Percentiles rank a stretch among this genome's conserved stretches.
Evolutionary conservation across 1,140 invertebrate genomes (phyloP).

Genomic region (Galleria mellonella): DNA sequence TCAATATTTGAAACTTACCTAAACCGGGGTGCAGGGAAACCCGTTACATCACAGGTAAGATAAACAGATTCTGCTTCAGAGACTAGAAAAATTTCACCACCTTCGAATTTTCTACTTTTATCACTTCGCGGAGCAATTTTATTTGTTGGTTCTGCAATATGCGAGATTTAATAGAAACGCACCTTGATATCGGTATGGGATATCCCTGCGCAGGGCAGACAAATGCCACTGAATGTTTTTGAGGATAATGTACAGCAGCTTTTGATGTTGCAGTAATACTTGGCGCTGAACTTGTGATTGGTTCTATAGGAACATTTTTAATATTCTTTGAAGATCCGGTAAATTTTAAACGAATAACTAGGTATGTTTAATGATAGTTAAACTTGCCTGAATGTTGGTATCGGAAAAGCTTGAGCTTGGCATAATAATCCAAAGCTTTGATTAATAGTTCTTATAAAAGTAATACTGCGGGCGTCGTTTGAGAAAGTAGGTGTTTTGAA

Average conservation of each 20-base stretch:
- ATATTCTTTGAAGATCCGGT: constrained; percentile 72
- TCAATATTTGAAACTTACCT: constrained; percentile 69
- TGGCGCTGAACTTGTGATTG: constrained; percentile 75
- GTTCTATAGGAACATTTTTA: constrained; percentile 66
- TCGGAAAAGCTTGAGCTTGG: constrained; percentile 85
- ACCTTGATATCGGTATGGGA: constrained; percentile 83
- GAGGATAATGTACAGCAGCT: constrained; percentile 51
- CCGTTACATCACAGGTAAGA: constrained; percentile 78
- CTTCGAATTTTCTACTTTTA: constrained; percentile 75
- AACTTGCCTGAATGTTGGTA: constrained; percentile 83
- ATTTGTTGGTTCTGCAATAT: constrained; percentile 57
- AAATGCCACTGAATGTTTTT: constrained; percentile 68
- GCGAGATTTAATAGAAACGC: constrained; percentile 40
- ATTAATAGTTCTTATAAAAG: constrained; percentile 67
- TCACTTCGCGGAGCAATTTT: constrained; percentile 75
- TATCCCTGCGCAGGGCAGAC: constrained; percentile 81
- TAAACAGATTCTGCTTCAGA: constrained; percentile 72
- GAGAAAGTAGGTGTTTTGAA: constrained; percentile 80
- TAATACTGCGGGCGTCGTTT: constrained; percentile 79
- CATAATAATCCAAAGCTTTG: constrained; percentile 77
- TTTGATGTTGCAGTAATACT: constrained; percentile 74
- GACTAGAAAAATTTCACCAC: constrained; percentile 79
- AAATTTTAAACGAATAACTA: constrained; percentile 28
- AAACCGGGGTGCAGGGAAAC: constrained; percentile 79
- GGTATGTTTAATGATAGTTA: neutral